Conservation (phyloP, 37 sponge, comb jelly and placozoan genomes). For the Beroe ovata region DNA sequence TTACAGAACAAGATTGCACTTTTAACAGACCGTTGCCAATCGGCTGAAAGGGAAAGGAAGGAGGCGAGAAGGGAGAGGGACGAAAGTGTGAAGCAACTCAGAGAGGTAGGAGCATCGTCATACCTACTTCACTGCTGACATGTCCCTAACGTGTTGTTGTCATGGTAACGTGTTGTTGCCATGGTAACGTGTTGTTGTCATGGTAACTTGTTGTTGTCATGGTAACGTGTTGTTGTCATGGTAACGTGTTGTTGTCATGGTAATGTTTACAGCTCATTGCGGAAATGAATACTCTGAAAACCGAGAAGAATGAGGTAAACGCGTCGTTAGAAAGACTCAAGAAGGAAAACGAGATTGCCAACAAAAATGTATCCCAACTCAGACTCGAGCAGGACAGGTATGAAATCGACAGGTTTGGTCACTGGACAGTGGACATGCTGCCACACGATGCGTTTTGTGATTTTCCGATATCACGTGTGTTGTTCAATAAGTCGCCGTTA, state of each 20-base stretch:
- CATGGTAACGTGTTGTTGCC: too few relatives aligned
- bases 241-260: too few relatives aligned
- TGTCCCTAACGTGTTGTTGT: too few relatives aligned
- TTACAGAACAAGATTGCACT: constrained; percentile 28
- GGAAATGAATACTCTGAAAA: constrained; percentile 22
- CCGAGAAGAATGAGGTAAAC: background rate
- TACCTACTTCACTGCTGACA: too few relatives aligned
- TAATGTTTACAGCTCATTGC: constrained; percentile 53
- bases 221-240: too few relatives aligned
- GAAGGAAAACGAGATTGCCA: constrained; percentile 53
- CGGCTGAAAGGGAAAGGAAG: constrained; percentile 51
- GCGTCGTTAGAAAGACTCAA: constrained; percentile 1
- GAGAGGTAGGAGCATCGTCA: constrained; percentile 18
- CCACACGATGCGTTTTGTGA: too few relatives aligned
- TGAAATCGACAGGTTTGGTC: too few relatives aligned
- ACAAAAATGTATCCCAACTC: constrained; percentile 57
- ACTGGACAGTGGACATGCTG: too few relatives aligned
- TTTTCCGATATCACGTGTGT: too few relatives aligned
- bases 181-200: too few relatives aligned
- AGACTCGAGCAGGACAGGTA: constrained; percentile 51
- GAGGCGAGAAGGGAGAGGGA: constrained; percentile 45
- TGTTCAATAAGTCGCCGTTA: too few relatives aligned
- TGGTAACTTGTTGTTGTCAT: too few relatives aligned
- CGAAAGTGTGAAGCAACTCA: constrained; percentile 44
- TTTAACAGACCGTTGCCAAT: constrained; percentile 60